Base-by-base conservation (phyloP, 2,888 invertebrate genomes). In the Hirtodrosophila duncani region DNA sequence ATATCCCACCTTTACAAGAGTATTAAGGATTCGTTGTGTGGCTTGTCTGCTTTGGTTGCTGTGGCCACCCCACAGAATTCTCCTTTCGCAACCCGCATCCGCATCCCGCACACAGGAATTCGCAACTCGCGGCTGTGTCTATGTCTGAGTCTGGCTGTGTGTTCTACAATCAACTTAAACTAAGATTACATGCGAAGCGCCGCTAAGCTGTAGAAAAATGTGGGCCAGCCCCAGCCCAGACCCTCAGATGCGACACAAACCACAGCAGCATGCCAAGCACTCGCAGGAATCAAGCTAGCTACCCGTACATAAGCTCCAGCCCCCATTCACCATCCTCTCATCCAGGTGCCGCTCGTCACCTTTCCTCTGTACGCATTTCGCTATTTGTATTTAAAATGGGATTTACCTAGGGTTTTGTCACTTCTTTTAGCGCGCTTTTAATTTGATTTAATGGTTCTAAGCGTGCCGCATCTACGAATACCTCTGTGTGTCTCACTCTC, bases 381-480 rank as follows among this genome's bases (percentile, higher is more conserved):
- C 68, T 77, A 67, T 77, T 80, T 77, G 78, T 80, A 80, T 80
- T 72, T 80, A 72, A 77, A 77, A 80, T 69, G 59, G 67, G 77
- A 77, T 69, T 77, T 77, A 67, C 75, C 80, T 72, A 67, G 65
- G 67, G 67, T 72, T 72, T 77, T 75, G 67, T 63, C 69, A 69
- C 71, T 64, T 71, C 61, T 65, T 65, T 74, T 72, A 63, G 67
- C 67, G 61, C 60, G 65, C 67, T 71, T 82, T 82, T 81, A 80
- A 80, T 80, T 80, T 80, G 82, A 80, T 80, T 81, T 81, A 80
- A 80, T 74, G 75, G 62, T 70, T 74, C 78, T 77, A 70, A 56
- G 74, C 74, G 79, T 67, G 68, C 56, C 60, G 45, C 55, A 33
- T 52, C 63, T 49, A 34, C 43, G 46, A 58, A 49, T 42, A 30